Evolutionary conservation across 2,113 vertebrate genomes (phyloP), one percentile per base, ranked within the genome.

Genomic region (Jacana jacana): DNA sequence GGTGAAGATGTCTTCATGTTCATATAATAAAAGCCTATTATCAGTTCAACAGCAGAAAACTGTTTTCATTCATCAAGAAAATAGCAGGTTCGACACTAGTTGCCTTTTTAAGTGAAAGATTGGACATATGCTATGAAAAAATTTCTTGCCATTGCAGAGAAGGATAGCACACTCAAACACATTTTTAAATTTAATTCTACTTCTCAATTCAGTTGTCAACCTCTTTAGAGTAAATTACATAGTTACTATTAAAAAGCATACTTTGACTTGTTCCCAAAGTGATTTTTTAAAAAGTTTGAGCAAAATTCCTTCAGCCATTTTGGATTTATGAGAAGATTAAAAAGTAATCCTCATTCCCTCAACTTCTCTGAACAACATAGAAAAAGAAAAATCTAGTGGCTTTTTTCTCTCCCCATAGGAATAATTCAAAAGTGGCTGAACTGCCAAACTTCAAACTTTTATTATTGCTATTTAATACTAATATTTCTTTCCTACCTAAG

Each of bases 1-100:
- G 95, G 93, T 94, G 96, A 94, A 96, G 95, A 96, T 96, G 92
- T 96, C 94, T 96, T 97, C 97, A 91, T 94, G 96, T 94, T 94
- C 91, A 70, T 96, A 92, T 97, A 97, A 97, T 97, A 97, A 97
- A 97, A 96, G 93, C 92, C 85, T 97, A 97, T 97, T 97, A 97
- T 97, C 95, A 97, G 96, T 97, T 96, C 96, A 97, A 96, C 95
- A 93, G 95, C 95, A 94, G 93, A 97, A 97, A 97, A 91, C 96
- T 94, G 89, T 91, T 97, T 93, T 96, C 95, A 97, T 97, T 97
- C 91, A 95, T 97, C 96, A 97, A 95, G 85, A 94, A 97, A 95
- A 96, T 91, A 95, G 87, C 93, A 94, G 86, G 82, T 95, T 96
- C 48, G 77, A 96, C 93, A 95, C 77, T 93, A 93, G 95, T 95